These are phyloP conservation scores for Drosophila mayaguana DNA, from an alignment of 2,888 invertebrate species.

Conservation along the genomic window DNA sequence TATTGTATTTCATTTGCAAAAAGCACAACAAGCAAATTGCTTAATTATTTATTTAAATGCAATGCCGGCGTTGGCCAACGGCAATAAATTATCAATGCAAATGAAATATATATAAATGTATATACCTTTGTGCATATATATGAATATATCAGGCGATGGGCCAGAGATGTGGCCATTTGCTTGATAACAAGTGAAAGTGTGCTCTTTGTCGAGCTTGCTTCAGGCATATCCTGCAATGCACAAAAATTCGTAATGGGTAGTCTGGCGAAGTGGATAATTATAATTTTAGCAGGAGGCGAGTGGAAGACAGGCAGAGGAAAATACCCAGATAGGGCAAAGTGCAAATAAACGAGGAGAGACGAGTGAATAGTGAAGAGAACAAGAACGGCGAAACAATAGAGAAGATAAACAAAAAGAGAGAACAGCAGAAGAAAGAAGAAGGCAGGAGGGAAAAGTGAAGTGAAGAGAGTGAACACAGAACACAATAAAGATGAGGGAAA, in stretches of 20 bases:
- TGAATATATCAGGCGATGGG: conserved; percentile 3
- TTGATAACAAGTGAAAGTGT: conserved; percentile 70
- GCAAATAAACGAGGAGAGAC: too few relatives aligned
- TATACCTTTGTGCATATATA: background rate
- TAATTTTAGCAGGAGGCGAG: too few relatives aligned
- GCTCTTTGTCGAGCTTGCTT: conserved; percentile 20
- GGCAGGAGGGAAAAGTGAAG: too few relatives aligned
- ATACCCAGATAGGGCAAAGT: too few relatives aligned
- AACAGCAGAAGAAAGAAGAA: too few relatives aligned
- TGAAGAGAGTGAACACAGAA: too few relatives aligned
- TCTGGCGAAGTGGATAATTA: too few relatives aligned
- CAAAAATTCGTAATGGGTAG: background rate
- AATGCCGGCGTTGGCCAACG: conserved; percentile 39
- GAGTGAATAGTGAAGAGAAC: background rate
- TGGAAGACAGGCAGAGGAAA: too few relatives aligned
- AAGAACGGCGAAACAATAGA: too few relatives aligned
- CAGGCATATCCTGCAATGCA: conserved; percentile 10
- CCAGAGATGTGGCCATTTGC: conserved; percentile 42
- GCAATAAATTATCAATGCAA: conserved; percentile 64
- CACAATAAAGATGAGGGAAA: too few relatives aligned
- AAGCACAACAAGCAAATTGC: conserved; percentile 62
- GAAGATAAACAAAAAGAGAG: too few relatives aligned
- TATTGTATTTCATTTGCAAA: conserved; percentile 66
- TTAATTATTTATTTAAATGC: conserved; percentile 72
- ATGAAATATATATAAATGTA: conserved; percentile 25